Conservation (phyloP, 1,140 invertebrate genomes). For the Lepidostoma basale region DNA sequence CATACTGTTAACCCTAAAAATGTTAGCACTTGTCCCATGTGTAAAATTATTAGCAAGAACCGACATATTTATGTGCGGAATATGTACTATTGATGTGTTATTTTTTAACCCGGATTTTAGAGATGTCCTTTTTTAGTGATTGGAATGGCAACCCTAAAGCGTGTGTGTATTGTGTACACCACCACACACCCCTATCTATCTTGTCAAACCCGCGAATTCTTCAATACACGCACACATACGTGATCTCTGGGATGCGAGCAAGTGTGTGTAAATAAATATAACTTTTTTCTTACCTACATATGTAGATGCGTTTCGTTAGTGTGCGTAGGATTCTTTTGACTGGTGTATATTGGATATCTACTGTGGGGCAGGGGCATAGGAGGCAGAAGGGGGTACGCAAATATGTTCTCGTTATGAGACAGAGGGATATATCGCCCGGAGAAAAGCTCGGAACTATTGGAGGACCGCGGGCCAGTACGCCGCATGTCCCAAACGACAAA, state of each 20-base stretch:
- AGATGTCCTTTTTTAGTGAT: too few relatives aligned
- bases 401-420: conserved; percentile 47
- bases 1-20: too few relatives aligned
- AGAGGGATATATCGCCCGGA: conserved; percentile 46
- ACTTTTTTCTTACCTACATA: conserved; percentile 14
- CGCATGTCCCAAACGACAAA: not conserved
- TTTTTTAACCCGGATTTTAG: too few relatives aligned
- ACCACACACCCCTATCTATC: conserved; percentile 10
- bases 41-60: too few relatives aligned
- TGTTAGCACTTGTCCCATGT: too few relatives aligned
- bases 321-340: conserved; percentile 29
- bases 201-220: conserved; percentile 27
- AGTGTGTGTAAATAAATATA: conserved; percentile 26
- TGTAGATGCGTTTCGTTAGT: conserved; percentile 15
- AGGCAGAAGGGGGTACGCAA: conserved; percentile 40
- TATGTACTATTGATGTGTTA: too few relatives aligned
- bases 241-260: not conserved
- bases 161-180: too few relatives aligned
- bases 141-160: too few relatives aligned
- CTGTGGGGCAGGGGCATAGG: conserved; percentile 5
- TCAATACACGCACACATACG: conserved; percentile 17
- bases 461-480: not conserved
- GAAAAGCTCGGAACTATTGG: conserved; percentile 33
- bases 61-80: too few relatives aligned
- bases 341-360: conserved; percentile 28